Evolutionary conservation across 2,797 vertebrate genomes (phyloP).

Genomic region (Dallia pectoralis): DNA sequence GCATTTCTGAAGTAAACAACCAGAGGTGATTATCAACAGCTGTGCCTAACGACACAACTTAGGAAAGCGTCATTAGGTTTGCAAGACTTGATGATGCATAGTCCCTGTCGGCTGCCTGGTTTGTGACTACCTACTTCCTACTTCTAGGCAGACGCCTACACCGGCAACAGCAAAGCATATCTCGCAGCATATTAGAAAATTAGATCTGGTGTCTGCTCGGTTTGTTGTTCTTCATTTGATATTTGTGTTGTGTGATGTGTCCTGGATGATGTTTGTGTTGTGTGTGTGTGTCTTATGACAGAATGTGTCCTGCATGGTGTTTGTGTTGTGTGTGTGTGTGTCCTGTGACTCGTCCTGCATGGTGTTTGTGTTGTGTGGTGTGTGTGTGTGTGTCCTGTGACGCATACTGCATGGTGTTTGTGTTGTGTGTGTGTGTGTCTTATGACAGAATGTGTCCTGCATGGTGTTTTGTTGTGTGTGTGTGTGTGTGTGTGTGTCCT

Average conservation of each 20-base stretch:
- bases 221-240: neutral
- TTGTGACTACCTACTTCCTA: neutral
- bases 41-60: neutral
- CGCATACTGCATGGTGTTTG: constrained; percentile 29
- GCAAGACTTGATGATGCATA: neutral
- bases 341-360: neutral
- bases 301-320: constrained; percentile 19
- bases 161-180: neutral
- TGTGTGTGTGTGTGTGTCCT: neutral
- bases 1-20: constrained; percentile 14
- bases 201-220: neutral
- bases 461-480: constrained; percentile 12
- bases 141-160: neutral
- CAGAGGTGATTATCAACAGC: constrained; percentile 1
- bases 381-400: constrained; percentile 1
- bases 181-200: neutral
- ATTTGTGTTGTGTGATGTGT: constrained; percentile 11
- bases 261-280: constrained; percentile 32
- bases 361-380: neutral
- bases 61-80: neutral
- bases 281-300: neutral
- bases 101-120: neutral
- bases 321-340: too few species aligned
- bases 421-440: constrained; percentile 5
- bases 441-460: constrained; percentile 16